phyloP scores from a whole-genome alignment of 2,797 vertebrate species.

The Ammospiza maritima region DNA sequence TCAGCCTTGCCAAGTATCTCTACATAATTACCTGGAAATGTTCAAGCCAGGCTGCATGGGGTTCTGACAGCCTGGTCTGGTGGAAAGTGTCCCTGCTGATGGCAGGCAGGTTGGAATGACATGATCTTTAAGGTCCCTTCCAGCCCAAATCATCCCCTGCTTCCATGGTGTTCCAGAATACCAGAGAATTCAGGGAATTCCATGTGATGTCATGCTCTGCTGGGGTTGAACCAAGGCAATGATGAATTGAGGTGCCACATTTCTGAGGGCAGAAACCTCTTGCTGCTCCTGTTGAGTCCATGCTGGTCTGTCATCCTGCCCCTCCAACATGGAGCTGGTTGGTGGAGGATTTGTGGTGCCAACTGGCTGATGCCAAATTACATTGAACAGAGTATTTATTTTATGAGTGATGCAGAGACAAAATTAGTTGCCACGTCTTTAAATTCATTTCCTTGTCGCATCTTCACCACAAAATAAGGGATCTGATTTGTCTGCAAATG shows the following conservation, averaged over 20 bases:
- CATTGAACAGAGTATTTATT: not conserved
- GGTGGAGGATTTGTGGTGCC: not conserved
- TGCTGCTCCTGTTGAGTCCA: not conserved
- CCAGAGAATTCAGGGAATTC: not conserved
- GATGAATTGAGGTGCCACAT: not conserved
- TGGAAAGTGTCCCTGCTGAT: not conserved
- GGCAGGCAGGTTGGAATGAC: not conserved
- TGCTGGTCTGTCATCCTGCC: not conserved
- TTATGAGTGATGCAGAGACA: not conserved
- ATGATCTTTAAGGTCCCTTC: not conserved
- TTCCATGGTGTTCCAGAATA: not conserved
- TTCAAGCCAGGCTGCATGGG: not conserved
- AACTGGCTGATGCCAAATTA: not conserved
- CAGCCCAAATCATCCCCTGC: not conserved
- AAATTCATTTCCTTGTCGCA: not conserved
- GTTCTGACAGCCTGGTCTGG: not conserved
- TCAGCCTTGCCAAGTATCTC: not conserved
- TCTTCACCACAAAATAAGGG: not conserved
- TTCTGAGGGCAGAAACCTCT: not conserved
- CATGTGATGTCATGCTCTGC: not conserved
- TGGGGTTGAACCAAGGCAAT: not conserved
- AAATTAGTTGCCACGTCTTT: not conserved
- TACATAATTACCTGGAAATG: not conserved
- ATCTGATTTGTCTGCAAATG: not conserved
- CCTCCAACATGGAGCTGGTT: not conserved